Conservation (phyloP, 2,797 vertebrate species). For the Acrossocheilus wenchowensis region DNA sequence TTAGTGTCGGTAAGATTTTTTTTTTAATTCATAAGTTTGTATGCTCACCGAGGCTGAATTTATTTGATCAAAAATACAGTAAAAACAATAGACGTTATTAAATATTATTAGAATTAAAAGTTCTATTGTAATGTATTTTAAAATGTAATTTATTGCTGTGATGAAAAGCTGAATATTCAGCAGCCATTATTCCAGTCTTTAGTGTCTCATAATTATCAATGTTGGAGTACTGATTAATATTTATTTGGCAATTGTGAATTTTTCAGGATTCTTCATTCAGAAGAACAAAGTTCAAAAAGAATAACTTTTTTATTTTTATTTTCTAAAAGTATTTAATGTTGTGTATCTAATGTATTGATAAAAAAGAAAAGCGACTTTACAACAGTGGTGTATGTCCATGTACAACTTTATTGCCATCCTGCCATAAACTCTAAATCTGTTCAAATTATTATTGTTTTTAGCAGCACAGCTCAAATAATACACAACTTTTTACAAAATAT, state of each 20-base stretch:
- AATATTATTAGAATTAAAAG: not conserved
- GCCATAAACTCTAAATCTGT: not conserved
- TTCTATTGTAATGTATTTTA: not conserved
- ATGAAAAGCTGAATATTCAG: not conserved
- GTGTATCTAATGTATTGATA: not conserved
- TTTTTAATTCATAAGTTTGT: not conserved
- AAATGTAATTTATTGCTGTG: not conserved
- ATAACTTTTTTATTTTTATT: too few relatives aligned
- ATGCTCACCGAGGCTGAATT: not conserved
- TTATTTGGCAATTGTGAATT: too few relatives aligned
- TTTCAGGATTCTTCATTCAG: too few relatives aligned
- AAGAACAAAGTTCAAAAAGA: too few relatives aligned
- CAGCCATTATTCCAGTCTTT: not conserved
- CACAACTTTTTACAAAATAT: not conserved
- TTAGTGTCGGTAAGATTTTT: not conserved
- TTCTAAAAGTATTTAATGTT: too few relatives aligned
- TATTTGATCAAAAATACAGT: not conserved
- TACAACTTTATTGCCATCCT: not conserved
- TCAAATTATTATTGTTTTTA: not conserved
- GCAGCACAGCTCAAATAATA: not conserved
- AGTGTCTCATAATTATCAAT: not conserved
- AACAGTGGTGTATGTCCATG: too few relatives aligned
- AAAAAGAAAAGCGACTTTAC: not conserved
- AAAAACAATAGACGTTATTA: not conserved
- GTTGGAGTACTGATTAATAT: not conserved